A percentile compares a stretch with the other conserved stretches of the same genome.
These are phyloP conservation scores for Archaeoteleia sp. DNA, from an alignment of 2,888 invertebrate species.

Conservation along the genomic window DNA sequence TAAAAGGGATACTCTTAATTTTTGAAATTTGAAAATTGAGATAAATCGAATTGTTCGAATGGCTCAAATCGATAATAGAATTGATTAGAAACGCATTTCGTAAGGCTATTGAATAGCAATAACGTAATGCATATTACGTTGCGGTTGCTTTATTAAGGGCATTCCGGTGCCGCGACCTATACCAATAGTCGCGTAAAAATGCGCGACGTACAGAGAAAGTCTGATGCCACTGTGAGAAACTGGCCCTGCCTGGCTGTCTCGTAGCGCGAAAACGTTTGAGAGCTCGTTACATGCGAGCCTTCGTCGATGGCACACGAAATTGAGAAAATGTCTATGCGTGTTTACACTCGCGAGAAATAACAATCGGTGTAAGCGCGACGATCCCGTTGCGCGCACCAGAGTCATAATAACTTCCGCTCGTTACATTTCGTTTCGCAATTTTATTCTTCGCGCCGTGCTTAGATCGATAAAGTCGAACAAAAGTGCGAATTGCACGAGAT, in stretches of 20 bases:
- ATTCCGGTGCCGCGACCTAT: constrained; percentile 63
- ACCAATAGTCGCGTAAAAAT: constrained; percentile 63
- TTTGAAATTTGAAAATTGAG: no score
- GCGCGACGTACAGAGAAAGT: constrained; percentile 70
- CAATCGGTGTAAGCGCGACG: constrained; percentile 11
- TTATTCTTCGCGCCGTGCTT: constrained; percentile 2
- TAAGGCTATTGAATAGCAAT: not conserved
- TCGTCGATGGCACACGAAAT: constrained; percentile 2
- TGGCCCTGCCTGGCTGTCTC: constrained; percentile 58
- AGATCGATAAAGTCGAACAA: constrained; percentile 5
- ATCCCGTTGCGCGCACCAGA: constrained; percentile 5
- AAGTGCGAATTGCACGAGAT: constrained; percentile 3
- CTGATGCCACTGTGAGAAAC: constrained; percentile 70
- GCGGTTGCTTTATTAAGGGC: constrained; percentile 72
- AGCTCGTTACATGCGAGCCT: constrained; percentile 12
- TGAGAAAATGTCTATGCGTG: constrained; percentile 11
- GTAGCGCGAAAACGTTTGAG: constrained; percentile 55
- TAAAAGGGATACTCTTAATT: no score
- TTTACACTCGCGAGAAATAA: constrained; percentile 18
- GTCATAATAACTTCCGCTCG: constrained; percentile 19
- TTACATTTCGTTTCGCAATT: constrained; percentile 14
- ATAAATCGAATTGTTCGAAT: no score
- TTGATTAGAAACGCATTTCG: not conserved
- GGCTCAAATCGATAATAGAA: no score
- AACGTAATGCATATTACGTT: constrained; percentile 47